Percentiles rank a stretch among this genome's conserved stretches.
These are phyloP conservation scores for Tragelaphus scriptus DNA, from an alignment of 2,113 vertebrate species.

Conservation along the genomic window DNA sequence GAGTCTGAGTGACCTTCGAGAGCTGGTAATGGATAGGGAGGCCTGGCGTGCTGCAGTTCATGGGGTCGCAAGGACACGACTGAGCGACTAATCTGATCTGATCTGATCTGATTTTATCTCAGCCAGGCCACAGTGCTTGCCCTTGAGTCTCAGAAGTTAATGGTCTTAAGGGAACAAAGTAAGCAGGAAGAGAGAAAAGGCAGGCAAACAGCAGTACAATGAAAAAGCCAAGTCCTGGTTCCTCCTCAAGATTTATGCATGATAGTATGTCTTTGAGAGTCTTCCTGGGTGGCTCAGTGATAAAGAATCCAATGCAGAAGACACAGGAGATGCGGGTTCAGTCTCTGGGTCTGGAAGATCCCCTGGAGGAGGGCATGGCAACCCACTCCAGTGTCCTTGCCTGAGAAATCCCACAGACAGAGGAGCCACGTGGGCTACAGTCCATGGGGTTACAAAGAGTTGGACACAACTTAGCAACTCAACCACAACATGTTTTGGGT, in stretches of 20 bases:
- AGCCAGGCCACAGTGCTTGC: neutral
- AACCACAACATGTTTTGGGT: too few relatives aligned
- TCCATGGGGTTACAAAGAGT: neutral
- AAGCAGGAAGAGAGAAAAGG: neutral
- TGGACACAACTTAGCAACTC: neutral
- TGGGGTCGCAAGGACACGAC: too few relatives aligned
- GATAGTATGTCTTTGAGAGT: neutral
- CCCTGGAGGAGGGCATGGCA: neutral
- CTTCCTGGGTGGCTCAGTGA: neutral
- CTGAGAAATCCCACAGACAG: neutral
- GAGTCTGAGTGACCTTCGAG: too few relatives aligned
- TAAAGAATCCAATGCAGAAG: neutral
- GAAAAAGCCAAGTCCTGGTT: too few relatives aligned
- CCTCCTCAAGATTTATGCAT: neutral
- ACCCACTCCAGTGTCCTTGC: neutral
- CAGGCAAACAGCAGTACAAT: neutral
- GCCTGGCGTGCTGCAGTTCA: too few relatives aligned
- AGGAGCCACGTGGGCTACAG: neutral
- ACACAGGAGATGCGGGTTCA: neutral
- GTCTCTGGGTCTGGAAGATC: neutral
- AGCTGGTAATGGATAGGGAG: too few relatives aligned
- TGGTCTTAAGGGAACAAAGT: neutral
- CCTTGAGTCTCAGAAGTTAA: neutral
- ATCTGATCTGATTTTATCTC: too few relatives aligned
- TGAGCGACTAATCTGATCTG: too few relatives aligned